Percentiles rank a stretch among this genome's conserved stretches.
These are phyloP conservation scores for Conus betulinus DNA, from an alignment of 1,140 invertebrate genomes.

Conservation along the genomic window DNA sequence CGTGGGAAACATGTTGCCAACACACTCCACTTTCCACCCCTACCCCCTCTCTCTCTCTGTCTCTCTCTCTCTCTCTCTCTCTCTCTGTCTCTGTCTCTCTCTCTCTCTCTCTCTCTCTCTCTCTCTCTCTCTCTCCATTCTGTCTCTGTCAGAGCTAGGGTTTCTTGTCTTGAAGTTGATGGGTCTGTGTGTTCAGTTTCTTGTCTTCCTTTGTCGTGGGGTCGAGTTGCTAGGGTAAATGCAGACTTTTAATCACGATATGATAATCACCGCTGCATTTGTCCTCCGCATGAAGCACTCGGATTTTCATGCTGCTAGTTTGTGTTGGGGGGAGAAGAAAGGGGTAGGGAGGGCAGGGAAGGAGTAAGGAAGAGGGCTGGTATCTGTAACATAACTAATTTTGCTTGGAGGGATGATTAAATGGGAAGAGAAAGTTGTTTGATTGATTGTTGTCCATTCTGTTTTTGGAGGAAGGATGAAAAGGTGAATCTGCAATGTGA, in stretches of 20 bases:
- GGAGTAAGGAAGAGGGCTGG: too few relatives aligned
- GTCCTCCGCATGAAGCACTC: not conserved
- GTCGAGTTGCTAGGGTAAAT: not conserved
- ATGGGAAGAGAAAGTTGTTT: too few relatives aligned
- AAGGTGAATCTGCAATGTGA: too few relatives aligned
- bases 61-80: not conserved
- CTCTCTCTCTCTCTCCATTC: not conserved
- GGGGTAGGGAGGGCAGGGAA: not conserved
- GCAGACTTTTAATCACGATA: not conserved
- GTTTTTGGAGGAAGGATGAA: too few relatives aligned
- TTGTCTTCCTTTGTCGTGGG: not conserved
- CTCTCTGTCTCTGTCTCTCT: not conserved
- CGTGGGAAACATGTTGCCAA: conserved; percentile 12
- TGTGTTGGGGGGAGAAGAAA: not conserved
- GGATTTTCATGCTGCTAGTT: too few relatives aligned
- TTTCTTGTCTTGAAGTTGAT: not conserved
- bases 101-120: not conserved
- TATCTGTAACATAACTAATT: too few relatives aligned
- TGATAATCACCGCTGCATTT: not conserved
- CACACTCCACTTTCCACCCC: not conserved
- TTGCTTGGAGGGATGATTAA: too few relatives aligned
- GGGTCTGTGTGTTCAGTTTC: not conserved
- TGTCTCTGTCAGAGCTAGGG: not conserved
- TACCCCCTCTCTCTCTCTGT: not conserved
- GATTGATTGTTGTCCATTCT: too few relatives aligned